Percentiles rank a stretch among this genome's conserved stretches.
Conservation (phyloP, 2,797 vertebrate genomes). For the Buceros bicornis region DNA sequence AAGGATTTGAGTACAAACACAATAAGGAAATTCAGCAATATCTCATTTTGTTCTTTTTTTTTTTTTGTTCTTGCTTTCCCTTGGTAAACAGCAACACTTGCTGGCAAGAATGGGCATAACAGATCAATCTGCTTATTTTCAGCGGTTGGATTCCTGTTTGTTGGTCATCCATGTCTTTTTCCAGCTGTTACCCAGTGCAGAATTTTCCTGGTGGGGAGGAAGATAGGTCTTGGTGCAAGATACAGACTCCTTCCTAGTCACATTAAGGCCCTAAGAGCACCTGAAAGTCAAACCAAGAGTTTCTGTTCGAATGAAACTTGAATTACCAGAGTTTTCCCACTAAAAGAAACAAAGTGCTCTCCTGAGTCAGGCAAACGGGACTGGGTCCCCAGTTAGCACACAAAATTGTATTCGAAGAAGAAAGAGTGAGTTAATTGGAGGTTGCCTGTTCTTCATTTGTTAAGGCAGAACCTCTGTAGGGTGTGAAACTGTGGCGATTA, state of each 20-base stretch:
- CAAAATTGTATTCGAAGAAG: not conserved
- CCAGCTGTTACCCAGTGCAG: not conserved
- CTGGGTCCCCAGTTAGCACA: not conserved
- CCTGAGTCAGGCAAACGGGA: not conserved
- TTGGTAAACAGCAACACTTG: slow-evolving; percentile 81
- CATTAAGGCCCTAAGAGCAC: not conserved
- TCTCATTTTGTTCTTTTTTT: not conserved
- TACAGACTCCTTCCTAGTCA: not conserved
- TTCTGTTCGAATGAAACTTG: not conserved
- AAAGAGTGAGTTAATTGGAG: slow-evolving; percentile 22
- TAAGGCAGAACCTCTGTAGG: not conserved
- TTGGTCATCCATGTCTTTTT: not conserved
- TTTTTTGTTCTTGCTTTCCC: not conserved
- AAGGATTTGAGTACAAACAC: slow-evolving; percentile 28
- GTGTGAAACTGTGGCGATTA: slow-evolving; percentile 23
- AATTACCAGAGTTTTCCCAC: not conserved
- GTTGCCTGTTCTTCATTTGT: not conserved
- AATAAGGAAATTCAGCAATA: slow-evolving; percentile 9
- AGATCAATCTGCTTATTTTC: slow-evolving; percentile 41
- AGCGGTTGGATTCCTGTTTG: not conserved
- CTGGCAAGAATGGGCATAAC: slow-evolving; percentile 80
- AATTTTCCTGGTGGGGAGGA: not conserved
- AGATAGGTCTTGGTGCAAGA: not conserved
- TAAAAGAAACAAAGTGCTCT: not conserved
- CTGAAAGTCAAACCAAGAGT: not conserved